A percentile compares a stretch with the other conserved stretches of the same genome.
phyloP scores from a whole-genome alignment of 2,797 vertebrate genomes.

The Scolopax bukidnonensis region DNA sequence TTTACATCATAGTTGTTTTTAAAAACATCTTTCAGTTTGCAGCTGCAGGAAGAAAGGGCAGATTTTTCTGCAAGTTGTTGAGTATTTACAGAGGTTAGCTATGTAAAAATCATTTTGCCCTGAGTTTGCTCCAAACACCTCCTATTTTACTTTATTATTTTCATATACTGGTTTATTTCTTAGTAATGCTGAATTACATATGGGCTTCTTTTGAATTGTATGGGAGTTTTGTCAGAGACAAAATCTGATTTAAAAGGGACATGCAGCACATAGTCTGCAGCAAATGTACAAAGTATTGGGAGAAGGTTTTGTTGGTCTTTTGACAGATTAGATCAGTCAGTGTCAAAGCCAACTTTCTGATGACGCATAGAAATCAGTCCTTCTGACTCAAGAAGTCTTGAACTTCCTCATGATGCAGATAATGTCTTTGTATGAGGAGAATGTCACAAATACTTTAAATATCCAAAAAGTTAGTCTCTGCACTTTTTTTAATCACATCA shows the following conservation, averaged over 20 bases:
- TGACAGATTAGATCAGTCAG: neutral
- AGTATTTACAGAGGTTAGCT: neutral
- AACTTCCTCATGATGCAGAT: neutral
- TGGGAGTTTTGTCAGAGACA: neutral
- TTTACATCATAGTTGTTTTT: neutral
- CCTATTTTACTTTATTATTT: neutral
- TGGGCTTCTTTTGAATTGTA: neutral
- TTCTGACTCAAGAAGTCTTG: neutral
- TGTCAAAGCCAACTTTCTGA: neutral
- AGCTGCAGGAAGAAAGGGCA: neutral
- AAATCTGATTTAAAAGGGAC: neutral
- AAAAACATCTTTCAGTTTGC: neutral
- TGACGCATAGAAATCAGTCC: neutral
- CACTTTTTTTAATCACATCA: neutral
- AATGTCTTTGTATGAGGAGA: neutral
- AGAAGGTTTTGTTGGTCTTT: neutral
- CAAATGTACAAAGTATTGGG: neutral
- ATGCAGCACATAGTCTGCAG: fast-evolving
- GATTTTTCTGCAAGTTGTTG: neutral
- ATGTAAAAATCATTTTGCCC: neutral
- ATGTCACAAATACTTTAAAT: neutral
- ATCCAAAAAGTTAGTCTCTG: neutral
- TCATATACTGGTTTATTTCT: neutral
- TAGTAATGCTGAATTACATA: neutral
- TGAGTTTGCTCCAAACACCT: neutral